Percentiles rank a stretch among this genome's conserved stretches.
Evolutionary conservation across 2,888 invertebrate genomes (phyloP).

Genomic region (Agrenia bidenticulata): DNA sequence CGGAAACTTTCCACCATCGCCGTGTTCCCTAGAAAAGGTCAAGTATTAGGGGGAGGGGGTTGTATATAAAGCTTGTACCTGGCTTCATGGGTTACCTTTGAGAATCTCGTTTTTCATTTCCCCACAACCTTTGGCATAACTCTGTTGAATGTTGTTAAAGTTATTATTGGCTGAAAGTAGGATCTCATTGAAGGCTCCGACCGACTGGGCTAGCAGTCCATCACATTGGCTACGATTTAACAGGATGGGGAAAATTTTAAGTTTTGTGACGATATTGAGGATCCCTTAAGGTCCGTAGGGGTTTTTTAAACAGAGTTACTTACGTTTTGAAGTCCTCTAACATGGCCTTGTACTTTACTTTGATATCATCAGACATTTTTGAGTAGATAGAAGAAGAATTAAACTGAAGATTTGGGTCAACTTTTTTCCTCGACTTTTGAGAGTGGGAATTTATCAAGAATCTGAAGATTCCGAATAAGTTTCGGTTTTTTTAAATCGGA

Average conservation of each 20-base stretch:
- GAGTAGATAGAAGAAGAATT: no score
- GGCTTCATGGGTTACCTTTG: not conserved
- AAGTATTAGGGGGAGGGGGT: no score
- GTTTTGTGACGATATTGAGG: no score
- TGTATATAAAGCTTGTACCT: not conserved
- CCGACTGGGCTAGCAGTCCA: constrained; percentile 1
- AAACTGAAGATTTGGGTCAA: no score
- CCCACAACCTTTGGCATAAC: constrained; percentile 9
- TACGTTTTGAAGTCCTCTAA: constrained; percentile 5
- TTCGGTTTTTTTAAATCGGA: no score
- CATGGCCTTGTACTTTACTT: not conserved
- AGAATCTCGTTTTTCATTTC: constrained; percentile 2
- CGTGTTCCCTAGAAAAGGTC: no score
- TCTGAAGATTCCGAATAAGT: no score
- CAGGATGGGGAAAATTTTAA: no score
- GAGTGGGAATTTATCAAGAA: no score
- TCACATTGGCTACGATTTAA: not conserved
- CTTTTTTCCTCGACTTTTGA: no score
- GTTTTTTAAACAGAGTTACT: not conserved
- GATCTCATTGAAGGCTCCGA: constrained; percentile 13
- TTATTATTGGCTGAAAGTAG: constrained; percentile 4
- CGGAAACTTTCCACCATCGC: not conserved
- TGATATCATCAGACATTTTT: not conserved
- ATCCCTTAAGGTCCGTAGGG: no score
- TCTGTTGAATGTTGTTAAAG: constrained; percentile 11